Percentiles rank a stretch among this genome's conserved stretches.
These are phyloP conservation scores for Procavia capensis DNA, from an alignment of 2,113 vertebrate species.

Conservation along the genomic window DNA sequence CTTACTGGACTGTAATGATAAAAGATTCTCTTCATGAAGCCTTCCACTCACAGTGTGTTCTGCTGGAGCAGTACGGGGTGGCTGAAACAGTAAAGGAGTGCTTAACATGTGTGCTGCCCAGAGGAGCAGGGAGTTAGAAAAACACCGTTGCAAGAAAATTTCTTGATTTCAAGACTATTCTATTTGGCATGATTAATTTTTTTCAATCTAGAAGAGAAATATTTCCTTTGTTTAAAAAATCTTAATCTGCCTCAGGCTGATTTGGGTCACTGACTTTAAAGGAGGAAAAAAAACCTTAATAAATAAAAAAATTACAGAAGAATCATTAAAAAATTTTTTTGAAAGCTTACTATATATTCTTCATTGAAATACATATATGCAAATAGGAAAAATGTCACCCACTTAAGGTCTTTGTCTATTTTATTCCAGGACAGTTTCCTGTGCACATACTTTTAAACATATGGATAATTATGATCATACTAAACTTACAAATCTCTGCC, in stretches of 20 bases:
- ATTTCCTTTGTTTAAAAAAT: background rate
- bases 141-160: background rate
- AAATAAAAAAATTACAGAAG: conserved; percentile 24
- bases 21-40: no score
- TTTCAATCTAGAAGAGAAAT: background rate
- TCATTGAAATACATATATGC: background rate
- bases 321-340: conserved; percentile 23
- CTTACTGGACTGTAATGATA: no score
- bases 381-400: background rate
- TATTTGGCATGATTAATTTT: background rate
- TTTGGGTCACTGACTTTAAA: conserved; percentile 2
- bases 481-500: background rate
- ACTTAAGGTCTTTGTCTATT: background rate
- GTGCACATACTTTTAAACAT: conserved; percentile 24
- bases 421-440: conserved; percentile 10
- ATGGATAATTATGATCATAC: background rate
- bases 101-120: background rate
- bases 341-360: background rate
- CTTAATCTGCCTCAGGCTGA: background rate
- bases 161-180: background rate
- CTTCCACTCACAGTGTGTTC: no score
- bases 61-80: no score
- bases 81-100: no score
- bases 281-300: background rate
- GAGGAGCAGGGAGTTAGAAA: background rate